Conservation (phyloP, 2,888 invertebrate genomes). For the Trimorus sp. region DNA sequence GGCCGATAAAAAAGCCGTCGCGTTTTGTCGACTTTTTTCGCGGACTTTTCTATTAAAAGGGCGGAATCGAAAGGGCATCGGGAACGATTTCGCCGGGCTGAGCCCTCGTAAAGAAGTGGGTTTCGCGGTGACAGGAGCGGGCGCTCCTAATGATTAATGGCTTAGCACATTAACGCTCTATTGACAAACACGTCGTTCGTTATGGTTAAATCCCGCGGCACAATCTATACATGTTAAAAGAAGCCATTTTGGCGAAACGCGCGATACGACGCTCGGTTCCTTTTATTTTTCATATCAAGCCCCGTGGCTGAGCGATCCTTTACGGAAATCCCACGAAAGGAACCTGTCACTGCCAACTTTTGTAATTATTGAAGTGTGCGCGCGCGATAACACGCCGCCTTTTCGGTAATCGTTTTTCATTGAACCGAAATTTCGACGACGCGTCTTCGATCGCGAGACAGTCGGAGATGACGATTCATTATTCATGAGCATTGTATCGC, state of each 20-base stretch:
- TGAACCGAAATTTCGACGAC: too few species aligned
- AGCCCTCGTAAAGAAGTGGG: constrained; percentile 67
- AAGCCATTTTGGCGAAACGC: constrained; percentile 62
- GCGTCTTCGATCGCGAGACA: too few species aligned
- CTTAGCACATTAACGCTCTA: constrained; percentile 82
- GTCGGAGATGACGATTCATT: too few species aligned
- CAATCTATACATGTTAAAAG: constrained; percentile 62
- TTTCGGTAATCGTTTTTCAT: too few species aligned
- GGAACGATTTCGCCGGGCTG: constrained; percentile 68
- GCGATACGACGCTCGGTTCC: constrained; percentile 42
- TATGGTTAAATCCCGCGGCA: constrained; percentile 67
- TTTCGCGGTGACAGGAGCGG: constrained; percentile 77
- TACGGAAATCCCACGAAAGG: constrained; percentile 23
- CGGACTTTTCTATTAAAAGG: constrained; percentile 49
- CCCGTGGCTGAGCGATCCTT: constrained; percentile 38
- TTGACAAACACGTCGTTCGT: constrained; percentile 81
- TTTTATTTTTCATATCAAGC: constrained; percentile 53
- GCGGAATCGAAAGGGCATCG: constrained; percentile 56
- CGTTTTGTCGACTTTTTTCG: too few species aligned
- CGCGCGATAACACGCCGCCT: not conserved
- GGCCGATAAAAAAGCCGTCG: too few species aligned
- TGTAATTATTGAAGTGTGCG: constrained; percentile 27
- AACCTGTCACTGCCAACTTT: constrained; percentile 34
- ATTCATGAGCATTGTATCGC: not conserved
- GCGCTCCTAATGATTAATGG: constrained; percentile 82